A percentile compares a stretch with the other conserved stretches of the same genome.
Conservation (phyloP, 2,888 invertebrate genomes). For the Catocala sponsa region DNA sequence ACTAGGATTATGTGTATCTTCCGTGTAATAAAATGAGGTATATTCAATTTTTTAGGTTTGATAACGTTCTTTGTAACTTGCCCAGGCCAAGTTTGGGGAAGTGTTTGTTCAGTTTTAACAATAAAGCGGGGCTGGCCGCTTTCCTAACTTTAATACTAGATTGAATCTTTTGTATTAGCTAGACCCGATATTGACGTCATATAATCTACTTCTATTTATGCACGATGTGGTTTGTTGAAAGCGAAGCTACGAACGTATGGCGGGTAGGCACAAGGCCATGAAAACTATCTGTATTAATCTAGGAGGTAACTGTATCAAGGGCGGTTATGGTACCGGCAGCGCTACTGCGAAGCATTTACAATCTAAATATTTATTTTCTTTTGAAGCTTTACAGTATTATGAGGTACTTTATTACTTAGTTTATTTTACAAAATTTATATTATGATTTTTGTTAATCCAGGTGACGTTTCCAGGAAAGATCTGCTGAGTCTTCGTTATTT, state of each 20-base stretch:
- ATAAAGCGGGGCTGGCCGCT: slow-evolving; percentile 6
- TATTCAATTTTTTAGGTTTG: slow-evolving; percentile 4
- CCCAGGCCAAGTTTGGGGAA: slow-evolving; percentile 5
- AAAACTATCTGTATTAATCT: slow-evolving; percentile 15
- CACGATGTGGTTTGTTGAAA: neutral
- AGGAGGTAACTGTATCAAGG: slow-evolving; percentile 17
- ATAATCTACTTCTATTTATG: neutral
- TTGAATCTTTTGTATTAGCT: neutral
- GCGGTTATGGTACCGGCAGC: slow-evolving; percentile 3
- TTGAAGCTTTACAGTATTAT: neutral
- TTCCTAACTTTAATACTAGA: slow-evolving; percentile 9
- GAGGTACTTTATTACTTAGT: neutral
- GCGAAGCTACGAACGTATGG: neutral
- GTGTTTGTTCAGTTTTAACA: slow-evolving; percentile 11
- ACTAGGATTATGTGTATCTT: neutral
- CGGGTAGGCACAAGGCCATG: slow-evolving; percentile 8
- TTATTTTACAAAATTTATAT: no score
- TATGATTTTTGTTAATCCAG: no score
- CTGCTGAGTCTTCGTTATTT: no score
- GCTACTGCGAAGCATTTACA: neutral
- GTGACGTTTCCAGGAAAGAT: no score
- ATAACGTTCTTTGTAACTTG: slow-evolving; percentile 5
- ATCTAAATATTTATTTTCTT: neutral
- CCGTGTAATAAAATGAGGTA: slow-evolving; percentile 4
- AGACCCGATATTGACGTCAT: slow-evolving; percentile 2